Base-by-base conservation (phyloP, 2,888 invertebrate species). In the Yponomeuta plumbellus region DNA sequence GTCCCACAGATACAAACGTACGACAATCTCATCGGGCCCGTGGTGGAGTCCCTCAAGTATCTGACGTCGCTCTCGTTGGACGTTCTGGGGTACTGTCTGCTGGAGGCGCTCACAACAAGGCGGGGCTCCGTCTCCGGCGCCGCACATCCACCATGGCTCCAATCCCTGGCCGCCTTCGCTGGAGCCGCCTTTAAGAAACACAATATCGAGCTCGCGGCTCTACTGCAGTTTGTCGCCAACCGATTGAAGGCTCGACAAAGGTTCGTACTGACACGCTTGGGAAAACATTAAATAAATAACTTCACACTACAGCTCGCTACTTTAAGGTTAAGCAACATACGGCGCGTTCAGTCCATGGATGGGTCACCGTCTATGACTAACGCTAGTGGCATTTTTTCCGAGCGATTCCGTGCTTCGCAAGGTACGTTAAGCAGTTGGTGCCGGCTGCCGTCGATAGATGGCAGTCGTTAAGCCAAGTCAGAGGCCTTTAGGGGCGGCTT, bases 131-230 rank as follows among this genome's bases (percentile, higher is more conserved):
- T 68, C 67, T 72, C 72, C 92, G 97, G 96, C 71, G 98, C 96
- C 61, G 97, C 97, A 61, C 96, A 99, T 73, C 97, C 99, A 0
- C 92, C 95, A 11, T 98, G 98, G 98, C 92, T 98, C 68, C 98
- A 98, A 81, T 97, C 98, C 79, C 93, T 99, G 39, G 97, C 99
- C 0, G 96, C 96, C 68, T 99, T 99, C 90, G 97, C 98, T 74
- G 99, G 99, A 13, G 96, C 97, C 2, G 96, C 99, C 72, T 99
- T 97, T 86, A 98, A 98, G 89, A 99, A 99, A 83, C 99, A 99
- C 85, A 96, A 96, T 76, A 97, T 99, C 68, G 99, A 99, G 81
- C 92, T 99, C 70, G 96, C 97, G 4, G 99, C 99, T 2, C 87
- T 99, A 71, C 89, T 99, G 80, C 99, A 99, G 85, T 99, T 98